Percentiles rank a stretch among this genome's conserved stretches.
These are phyloP conservation scores for Diceros bicornis DNA, from an alignment of 2,797 vertebrate species.

Conservation along the genomic window DNA sequence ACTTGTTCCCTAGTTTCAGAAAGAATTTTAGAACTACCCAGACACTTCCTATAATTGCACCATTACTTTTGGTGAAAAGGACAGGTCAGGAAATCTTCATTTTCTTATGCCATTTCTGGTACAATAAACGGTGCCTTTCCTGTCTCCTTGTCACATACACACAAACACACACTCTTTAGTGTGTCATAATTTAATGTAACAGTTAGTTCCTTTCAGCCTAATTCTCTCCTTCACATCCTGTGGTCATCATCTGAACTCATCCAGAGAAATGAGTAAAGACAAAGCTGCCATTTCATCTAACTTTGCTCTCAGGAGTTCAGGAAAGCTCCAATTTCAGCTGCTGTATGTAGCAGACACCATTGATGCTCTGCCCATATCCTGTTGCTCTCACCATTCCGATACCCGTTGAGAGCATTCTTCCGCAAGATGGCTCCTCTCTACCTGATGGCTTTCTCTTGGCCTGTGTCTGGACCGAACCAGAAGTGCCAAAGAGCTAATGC, in stretches of 20 bases:
- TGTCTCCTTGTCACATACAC: background rate
- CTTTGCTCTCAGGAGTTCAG: background rate
- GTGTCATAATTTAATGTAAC: conserved; percentile 23
- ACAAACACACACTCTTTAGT: background rate
- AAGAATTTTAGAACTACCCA: conserved; percentile 73
- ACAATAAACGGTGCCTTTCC: conserved; percentile 3
- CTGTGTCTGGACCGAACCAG: background rate
- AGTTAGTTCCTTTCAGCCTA: conserved; percentile 25
- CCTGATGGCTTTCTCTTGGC: background rate
- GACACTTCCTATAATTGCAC: conserved; percentile 60
- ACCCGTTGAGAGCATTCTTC: background rate
- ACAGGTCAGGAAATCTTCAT: conserved; percentile 66
- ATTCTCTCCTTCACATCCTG: conserved; percentile 29
- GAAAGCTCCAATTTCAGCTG: background rate
- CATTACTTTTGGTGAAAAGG: conserved; percentile 67
- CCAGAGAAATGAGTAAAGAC: conserved; percentile 43
- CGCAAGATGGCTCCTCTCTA: background rate
- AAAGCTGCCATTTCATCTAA: conserved; percentile 44
- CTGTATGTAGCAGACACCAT: background rate
- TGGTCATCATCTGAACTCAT: background rate
- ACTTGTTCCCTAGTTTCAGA: conserved; percentile 35
- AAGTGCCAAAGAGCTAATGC: background rate
- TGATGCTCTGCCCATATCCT: background rate
- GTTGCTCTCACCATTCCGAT: background rate
- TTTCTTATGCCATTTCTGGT: conserved; percentile 55